Conservation (phyloP, 2,797 vertebrate genomes). For the Xenentodon cancila region DNA sequence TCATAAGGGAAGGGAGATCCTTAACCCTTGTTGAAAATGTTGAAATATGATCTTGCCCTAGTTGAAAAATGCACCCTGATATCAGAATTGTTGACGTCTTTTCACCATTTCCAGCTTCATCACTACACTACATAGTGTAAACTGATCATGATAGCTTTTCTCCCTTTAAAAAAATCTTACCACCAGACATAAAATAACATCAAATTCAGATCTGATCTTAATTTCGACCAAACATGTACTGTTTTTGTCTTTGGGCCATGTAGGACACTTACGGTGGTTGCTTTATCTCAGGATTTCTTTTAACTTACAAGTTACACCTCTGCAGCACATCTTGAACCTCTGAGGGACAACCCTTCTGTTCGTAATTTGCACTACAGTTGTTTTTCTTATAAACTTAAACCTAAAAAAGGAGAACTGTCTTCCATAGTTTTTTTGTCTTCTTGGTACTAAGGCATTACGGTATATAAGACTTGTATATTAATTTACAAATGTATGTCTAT, state of each 20-base stretch:
- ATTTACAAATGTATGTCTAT: constrained; percentile 41
- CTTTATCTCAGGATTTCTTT: constrained; percentile 75
- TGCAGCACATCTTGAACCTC: constrained; percentile 49
- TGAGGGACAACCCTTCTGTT: constrained; percentile 29
- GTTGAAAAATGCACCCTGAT: no score
- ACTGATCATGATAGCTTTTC: no score
- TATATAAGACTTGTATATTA: constrained; percentile 17
- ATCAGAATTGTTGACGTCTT: no score
- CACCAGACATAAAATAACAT: no score
- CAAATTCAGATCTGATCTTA: no score
- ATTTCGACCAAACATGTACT: no score
- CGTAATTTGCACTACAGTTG: constrained; percentile 75
- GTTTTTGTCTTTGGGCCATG: constrained; percentile 4
- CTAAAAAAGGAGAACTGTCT: constrained; percentile 52
- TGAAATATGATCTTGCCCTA: no score
- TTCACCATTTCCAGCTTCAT: no score
- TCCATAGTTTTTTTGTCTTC: constrained; percentile 44
- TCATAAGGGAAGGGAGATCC: no score
- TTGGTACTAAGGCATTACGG: constrained; percentile 47
- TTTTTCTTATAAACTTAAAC: constrained; percentile 44
- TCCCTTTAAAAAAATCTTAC: no score
- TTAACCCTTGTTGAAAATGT: no score
- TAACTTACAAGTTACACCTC: constrained; percentile 48
- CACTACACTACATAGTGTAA: no score
- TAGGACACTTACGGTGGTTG: constrained; percentile 18